Evolutionary conservation across 2,797 vertebrate species (phyloP).

Genomic region (Odontamblyopus rebecca): DNA sequence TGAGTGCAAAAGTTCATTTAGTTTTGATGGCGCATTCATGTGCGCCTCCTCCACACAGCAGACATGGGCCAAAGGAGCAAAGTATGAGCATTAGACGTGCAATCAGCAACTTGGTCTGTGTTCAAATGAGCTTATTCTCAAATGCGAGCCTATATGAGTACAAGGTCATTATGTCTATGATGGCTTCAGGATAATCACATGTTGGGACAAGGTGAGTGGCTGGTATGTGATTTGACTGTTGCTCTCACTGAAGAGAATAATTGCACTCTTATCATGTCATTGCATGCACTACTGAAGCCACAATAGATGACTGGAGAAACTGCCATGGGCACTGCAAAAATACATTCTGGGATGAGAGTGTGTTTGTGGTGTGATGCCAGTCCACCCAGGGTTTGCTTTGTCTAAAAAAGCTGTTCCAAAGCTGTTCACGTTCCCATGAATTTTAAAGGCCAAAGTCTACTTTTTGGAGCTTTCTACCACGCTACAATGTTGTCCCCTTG

Average conservation of each 20-base stretch:
- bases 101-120: constrained; percentile 24
- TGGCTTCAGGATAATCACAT: constrained; percentile 43
- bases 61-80: constrained; percentile 1
- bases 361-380: too few species aligned
- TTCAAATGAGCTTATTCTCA: constrained; percentile 14
- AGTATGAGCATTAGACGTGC: constrained; percentile 20
- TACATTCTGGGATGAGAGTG: too few species aligned
- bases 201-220: constrained; percentile 17
- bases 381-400: too few species aligned
- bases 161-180: background rate
- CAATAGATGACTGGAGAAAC: too few species aligned
- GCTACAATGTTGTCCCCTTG: too few species aligned
- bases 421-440: too few species aligned
- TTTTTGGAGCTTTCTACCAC: too few species aligned
- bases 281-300: constrained; percentile 8
- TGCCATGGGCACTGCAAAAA: too few species aligned
- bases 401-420: too few species aligned
- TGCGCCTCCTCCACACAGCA: background rate
- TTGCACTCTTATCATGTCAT: constrained; percentile 43
- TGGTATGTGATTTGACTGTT: constrained; percentile 37
- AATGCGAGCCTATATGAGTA: constrained; percentile 6
- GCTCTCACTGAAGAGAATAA: constrained; percentile 48
- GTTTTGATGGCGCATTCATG: background rate
- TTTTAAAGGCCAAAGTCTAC: too few species aligned
- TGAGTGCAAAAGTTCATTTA: constrained; percentile 35